These are phyloP conservation scores for Drosophila acutilabella DNA, from an alignment of 2,888 invertebrate species.

Conservation along the genomic window DNA sequence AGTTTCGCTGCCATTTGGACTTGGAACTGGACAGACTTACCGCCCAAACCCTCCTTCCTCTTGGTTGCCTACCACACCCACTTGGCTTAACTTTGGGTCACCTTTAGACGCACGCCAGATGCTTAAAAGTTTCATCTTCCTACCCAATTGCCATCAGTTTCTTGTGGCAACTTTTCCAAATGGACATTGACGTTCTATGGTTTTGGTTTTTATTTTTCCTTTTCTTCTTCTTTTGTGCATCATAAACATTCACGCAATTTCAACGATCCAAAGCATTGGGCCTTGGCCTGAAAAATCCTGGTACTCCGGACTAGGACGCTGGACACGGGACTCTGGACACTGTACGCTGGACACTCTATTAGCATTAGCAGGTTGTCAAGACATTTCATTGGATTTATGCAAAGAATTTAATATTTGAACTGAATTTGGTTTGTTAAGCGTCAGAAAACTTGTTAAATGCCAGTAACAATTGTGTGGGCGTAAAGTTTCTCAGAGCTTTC, in stretches of 20 bases:
- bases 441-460: no score
- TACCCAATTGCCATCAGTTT: conserved; percentile 39
- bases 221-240: conserved; percentile 26
- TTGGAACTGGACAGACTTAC: conserved; percentile 19
- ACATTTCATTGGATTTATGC: conserved; percentile 21
- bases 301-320: conserved; percentile 5
- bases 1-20: conserved; percentile 60
- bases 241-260: conserved; percentile 68
- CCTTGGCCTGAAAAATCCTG: conserved; percentile 19
- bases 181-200: conserved; percentile 73
- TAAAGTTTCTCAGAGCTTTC: no score
- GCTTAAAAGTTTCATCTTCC: conserved; percentile 56
- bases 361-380: conserved; percentile 55
- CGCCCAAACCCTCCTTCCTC: background rate
- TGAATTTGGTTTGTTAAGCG: conserved; percentile 14
- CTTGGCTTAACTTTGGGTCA: conserved; percentile 12
- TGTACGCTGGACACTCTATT: conserved; percentile 49
- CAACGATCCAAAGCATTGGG: conserved; percentile 36
- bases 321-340: background rate
- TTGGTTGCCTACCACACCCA: background rate
- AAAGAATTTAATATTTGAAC: conserved; percentile 35
- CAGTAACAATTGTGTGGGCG: no score
- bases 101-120: conserved; percentile 61
- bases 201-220: conserved; percentile 50
- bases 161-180: conserved; percentile 72